These are phyloP conservation scores for Poecilia picta DNA, from an alignment of 2,797 vertebrate genomes.

Conservation along the genomic window DNA sequence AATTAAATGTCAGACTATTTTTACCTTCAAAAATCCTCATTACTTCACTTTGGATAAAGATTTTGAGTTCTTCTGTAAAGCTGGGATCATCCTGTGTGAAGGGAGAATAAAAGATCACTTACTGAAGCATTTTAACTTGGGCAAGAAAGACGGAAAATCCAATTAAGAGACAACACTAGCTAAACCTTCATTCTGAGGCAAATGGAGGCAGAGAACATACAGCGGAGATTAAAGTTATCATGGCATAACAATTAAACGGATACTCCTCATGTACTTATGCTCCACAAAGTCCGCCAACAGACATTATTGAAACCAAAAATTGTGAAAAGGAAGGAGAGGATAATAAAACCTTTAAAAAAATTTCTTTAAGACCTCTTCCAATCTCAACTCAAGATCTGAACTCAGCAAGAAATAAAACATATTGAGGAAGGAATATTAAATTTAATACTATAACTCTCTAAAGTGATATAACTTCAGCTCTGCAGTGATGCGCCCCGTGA, in stretches of 20 bases:
- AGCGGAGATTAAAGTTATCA: constrained; percentile 35
- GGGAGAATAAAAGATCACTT: constrained; percentile 35
- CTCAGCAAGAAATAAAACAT: constrained; percentile 15
- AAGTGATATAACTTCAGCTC: constrained; percentile 20
- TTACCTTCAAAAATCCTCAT: constrained; percentile 94
- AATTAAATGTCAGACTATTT: constrained; percentile 22
- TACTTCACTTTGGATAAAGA: constrained; percentile 91
- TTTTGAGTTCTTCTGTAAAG: constrained; percentile 92
- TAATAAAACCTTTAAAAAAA: constrained; percentile 4
- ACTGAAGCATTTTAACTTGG: constrained; percentile 36
- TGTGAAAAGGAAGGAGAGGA: constrained; percentile 19
- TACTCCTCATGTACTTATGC: constrained; percentile 19
- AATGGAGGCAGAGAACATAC: constrained; percentile 32
- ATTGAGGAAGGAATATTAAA: constrained; percentile 22
- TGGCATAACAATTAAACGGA: constrained; percentile 38
- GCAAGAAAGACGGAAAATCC: constrained; percentile 39
- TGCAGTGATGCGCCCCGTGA: constrained; percentile 5
- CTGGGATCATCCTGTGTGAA: constrained; percentile 81
- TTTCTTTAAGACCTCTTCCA: constrained; percentile 7
- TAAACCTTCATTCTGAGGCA: constrained; percentile 47
- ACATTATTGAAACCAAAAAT: constrained; percentile 21
- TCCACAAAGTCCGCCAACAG: constrained; percentile 5
- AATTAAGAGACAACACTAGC: constrained; percentile 41
- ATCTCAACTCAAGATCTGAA: not conserved
- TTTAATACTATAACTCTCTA: constrained; percentile 18